Conservation (phyloP, 2,888 invertebrate species). For the Cheilosia grossa region DNA sequence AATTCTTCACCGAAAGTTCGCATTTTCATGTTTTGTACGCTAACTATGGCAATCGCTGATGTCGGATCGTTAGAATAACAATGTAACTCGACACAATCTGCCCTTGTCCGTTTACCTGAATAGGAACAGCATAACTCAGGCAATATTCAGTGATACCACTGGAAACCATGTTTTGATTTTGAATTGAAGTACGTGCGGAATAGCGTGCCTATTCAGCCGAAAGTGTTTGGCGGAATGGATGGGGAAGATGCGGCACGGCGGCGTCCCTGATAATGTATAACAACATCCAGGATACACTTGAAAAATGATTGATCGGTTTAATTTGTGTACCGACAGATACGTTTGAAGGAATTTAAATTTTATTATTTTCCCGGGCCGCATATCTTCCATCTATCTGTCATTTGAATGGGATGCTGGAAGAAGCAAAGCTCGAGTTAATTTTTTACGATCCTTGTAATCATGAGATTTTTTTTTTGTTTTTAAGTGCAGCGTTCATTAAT, state of each 20-base stretch:
- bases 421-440: background rate
- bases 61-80: constrained; percentile 34
- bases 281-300: no score
- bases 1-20: background rate
- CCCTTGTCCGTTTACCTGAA: background rate
- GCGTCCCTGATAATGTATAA: background rate
- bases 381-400: no score
- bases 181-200: background rate
- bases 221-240: background rate
- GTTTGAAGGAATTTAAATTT: no score
- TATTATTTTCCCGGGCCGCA: no score
- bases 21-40: constrained; percentile 48
- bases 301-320: no score
- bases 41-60: constrained; percentile 54
- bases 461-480: constrained; percentile 5
- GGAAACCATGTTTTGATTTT: constrained; percentile 31
- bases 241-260: no score
- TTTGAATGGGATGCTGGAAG: no score
- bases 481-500: constrained; percentile 37
- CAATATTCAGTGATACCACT: background rate
- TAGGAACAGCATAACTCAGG: background rate
- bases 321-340: no score
- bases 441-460: constrained; percentile 19
- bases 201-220: background rate
- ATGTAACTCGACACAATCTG: background rate